These are phyloP conservation scores for Dynastes tityus DNA, from an alignment of 2,888 invertebrate genomes.

Conservation along the genomic window DNA sequence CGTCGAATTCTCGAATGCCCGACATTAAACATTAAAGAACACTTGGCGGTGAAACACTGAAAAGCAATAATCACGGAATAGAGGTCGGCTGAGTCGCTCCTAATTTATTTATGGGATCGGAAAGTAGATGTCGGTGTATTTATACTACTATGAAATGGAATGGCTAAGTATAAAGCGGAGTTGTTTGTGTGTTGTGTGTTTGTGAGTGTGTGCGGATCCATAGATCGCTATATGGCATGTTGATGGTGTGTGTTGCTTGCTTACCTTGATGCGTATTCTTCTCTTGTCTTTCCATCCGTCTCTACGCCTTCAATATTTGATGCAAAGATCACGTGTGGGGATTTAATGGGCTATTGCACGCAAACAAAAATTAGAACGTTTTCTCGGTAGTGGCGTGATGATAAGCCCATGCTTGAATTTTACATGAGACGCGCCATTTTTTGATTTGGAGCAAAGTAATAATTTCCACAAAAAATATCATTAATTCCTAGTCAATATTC, in stretches of 20 bases:
- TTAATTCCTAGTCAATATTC: too few relatives aligned
- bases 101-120: slow-evolving; percentile 41
- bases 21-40: slow-evolving; percentile 39
- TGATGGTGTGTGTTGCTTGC: neutral
- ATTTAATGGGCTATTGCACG: neutral
- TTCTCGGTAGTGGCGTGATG: slow-evolving; percentile 16
- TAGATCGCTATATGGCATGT: neutral
- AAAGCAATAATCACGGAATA: slow-evolving; percentile 42
- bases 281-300: neutral
- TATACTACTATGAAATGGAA: slow-evolving; percentile 30
- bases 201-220: neutral
- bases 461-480: too few relatives aligned
- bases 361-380: slow-evolving; percentile 9
- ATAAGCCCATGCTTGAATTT: neutral
- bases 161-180: slow-evolving; percentile 3
- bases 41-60: slow-evolving; percentile 28
- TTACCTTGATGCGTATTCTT: neutral
- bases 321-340: slow-evolving; percentile 7
- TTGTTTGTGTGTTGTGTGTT: neutral
- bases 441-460: too few relatives aligned
- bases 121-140: slow-evolving; percentile 15
- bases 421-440: too few relatives aligned
- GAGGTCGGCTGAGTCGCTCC: neutral
- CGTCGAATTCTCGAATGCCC: slow-evolving; percentile 9
- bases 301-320: slow-evolving; percentile 5